These are phyloP conservation scores for Herpailurus yagouaroundi DNA, from an alignment of 2,113 vertebrate species.

Conservation along the genomic window DNA sequence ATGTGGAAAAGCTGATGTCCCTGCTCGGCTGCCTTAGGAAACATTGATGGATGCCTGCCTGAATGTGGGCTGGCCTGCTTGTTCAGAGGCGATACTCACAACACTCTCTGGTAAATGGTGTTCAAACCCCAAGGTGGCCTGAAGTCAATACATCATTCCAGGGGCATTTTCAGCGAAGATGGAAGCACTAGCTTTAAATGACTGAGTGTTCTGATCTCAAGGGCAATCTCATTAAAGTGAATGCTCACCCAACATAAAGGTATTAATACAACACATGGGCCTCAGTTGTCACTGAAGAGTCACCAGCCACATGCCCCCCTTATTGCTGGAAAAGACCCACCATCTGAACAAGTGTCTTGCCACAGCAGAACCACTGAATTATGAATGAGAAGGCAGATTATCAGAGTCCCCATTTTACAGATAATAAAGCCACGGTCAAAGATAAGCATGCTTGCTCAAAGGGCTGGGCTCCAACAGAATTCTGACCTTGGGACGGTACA, in stretches of 20 bases:
- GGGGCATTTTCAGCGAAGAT: background rate
- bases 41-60: background rate
- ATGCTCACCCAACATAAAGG: background rate
- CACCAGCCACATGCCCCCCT: background rate
- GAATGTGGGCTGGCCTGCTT: background rate
- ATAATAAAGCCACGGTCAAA: background rate
- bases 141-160: background rate
- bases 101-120: background rate
- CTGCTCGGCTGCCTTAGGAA: background rate
- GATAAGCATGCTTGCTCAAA: background rate
- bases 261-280: background rate
- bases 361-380: background rate
- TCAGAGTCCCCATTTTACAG: background rate
- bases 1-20: background rate
- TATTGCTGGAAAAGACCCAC: background rate
- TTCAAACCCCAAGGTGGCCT: background rate
- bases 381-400: background rate
- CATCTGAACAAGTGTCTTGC: background rate
- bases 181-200: background rate
- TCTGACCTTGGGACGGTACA: accelerated
- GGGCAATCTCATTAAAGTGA: background rate
- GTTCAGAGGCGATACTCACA: accelerated
- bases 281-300: background rate
- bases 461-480: background rate
- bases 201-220: background rate